A percentile compares a stretch with the other conserved stretches of the same genome.
These are phyloP conservation scores for Cecidostiba fungosa DNA, from an alignment of 2,888 invertebrate species.

Conservation along the genomic window DNA sequence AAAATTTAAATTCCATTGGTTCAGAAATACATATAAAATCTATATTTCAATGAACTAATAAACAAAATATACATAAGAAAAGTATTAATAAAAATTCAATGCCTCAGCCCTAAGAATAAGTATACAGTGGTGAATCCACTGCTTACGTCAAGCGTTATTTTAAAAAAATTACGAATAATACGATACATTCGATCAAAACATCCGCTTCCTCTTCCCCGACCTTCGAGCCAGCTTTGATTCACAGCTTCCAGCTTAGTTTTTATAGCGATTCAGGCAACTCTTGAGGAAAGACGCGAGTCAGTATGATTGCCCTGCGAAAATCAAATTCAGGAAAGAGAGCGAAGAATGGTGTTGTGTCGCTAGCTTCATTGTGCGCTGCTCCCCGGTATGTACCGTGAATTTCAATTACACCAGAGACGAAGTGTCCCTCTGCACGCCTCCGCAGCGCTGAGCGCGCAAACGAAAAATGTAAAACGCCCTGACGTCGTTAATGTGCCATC, in stretches of 20 bases:
- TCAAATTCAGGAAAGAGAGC: conserved; percentile 26
- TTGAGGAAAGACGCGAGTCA: neutral
- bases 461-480: conserved; percentile 15
- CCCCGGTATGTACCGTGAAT: conserved; percentile 14
- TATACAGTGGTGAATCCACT: no score
- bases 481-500: neutral
- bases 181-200: neutral
- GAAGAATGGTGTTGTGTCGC: conserved; percentile 29
- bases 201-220: neutral
- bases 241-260: neutral
- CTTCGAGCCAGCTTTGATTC: neutral
- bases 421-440: conserved; percentile 28
- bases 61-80: no score
- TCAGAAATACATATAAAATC: no score
- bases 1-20: no score
- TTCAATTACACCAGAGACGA: conserved; percentile 26
- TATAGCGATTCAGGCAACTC: neutral
- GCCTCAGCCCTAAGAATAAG: no score
- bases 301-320: neutral
- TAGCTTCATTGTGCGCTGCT: conserved; percentile 23
- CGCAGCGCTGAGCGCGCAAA: neutral
- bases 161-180: no score
- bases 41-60: no score
- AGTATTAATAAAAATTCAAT: no score
- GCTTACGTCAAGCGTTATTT: no score